phyloP scores from a whole-genome alignment of 2,888 invertebrate species.

The Eupithecia tripunctaria region DNA sequence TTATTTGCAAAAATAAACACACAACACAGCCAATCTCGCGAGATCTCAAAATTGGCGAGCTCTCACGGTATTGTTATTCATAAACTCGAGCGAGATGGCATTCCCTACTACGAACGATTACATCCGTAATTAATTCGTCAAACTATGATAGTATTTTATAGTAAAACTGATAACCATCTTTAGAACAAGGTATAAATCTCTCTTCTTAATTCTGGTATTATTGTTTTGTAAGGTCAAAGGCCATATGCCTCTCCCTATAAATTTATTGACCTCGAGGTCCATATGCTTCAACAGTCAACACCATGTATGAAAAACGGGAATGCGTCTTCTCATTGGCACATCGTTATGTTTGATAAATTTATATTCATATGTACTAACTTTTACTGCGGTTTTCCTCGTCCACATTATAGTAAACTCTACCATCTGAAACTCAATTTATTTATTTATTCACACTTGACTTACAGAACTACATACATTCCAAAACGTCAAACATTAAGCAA shows the following conservation, averaged over 20 bases:
- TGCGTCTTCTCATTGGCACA: constrained; percentile 42
- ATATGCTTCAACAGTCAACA: constrained; percentile 57
- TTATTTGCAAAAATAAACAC: too few species aligned
- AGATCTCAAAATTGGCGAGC: too few species aligned
- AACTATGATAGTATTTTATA: too few species aligned
- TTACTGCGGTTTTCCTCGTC: not conserved
- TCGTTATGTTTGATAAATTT: constrained; percentile 48
- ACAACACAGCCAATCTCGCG: too few species aligned
- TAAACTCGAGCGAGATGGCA: too few species aligned
- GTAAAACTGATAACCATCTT: not conserved
- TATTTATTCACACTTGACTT: too few species aligned
- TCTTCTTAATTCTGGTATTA: constrained; percentile 46
- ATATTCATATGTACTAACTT: not conserved
- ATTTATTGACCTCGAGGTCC: constrained; percentile 64
- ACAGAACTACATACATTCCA: too few species aligned
- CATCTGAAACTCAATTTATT: not conserved
- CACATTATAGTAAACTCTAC: not conserved
- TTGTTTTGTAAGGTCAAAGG: constrained; percentile 50
- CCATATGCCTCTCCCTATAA: constrained; percentile 52
- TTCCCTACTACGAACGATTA: too few species aligned
- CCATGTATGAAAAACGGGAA: constrained; percentile 58
- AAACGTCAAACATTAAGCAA: too few species aligned
- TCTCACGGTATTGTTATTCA: too few species aligned
- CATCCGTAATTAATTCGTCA: too few species aligned
- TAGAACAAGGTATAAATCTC: not conserved